These are phyloP conservation scores for Tetropium fuscum DNA, from an alignment of 2,888 invertebrate species.

Conservation along the genomic window DNA sequence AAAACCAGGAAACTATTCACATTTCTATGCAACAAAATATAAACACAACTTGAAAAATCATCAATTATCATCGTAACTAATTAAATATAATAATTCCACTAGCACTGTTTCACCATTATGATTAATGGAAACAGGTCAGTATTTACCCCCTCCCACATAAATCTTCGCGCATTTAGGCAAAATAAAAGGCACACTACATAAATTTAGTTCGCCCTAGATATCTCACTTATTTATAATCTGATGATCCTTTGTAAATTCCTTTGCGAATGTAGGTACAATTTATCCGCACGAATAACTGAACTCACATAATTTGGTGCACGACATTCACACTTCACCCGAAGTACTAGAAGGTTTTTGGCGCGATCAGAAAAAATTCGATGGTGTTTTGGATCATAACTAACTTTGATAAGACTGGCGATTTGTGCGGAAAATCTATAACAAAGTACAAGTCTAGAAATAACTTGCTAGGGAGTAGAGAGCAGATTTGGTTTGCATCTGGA, in stretches of 20 bases:
- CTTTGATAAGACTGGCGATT: constrained; percentile 51
- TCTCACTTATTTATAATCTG: constrained; percentile 17
- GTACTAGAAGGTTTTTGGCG: neutral
- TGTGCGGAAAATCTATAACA: constrained; percentile 58
- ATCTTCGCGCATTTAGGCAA: neutral
- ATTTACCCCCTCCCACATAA: constrained; percentile 3
- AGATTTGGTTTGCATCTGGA: constrained; percentile 58
- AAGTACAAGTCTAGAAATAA: constrained; percentile 62
- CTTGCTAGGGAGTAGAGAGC: constrained; percentile 52
- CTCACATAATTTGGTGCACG: constrained; percentile 2
- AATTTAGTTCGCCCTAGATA: constrained; percentile 22
- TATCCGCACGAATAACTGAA: constrained; percentile 5
- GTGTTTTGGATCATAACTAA: constrained; percentile 31
- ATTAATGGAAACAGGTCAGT: constrained; percentile 5
- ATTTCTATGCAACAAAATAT: too few relatives aligned
- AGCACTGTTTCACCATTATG: too few relatives aligned
- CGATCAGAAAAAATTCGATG: constrained; percentile 6
- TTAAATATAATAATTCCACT: too few relatives aligned
- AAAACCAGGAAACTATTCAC: too few relatives aligned
- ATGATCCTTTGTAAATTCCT: constrained; percentile 21
- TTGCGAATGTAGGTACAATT: constrained; percentile 7
- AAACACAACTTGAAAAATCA: too few relatives aligned
- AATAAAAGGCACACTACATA: neutral
- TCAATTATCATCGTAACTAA: too few relatives aligned
- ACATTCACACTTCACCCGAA: constrained; percentile 10